phyloP scores from a whole-genome alignment of 2,797 vertebrate species.

The Propithecus deckenii region DNA sequence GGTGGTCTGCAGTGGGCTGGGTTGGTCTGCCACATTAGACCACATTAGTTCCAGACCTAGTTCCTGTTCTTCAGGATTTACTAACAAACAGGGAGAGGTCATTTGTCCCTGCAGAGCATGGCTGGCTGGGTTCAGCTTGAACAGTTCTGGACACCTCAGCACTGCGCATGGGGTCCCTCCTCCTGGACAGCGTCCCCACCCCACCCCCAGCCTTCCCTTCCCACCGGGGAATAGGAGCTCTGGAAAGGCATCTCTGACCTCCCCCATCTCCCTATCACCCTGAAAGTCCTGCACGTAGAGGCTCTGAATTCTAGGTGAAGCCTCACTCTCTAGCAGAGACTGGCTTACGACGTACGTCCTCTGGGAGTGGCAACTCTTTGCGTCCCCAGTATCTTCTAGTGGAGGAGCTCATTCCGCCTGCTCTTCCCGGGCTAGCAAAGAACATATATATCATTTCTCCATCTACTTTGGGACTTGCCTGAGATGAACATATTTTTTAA shows the following conservation, averaged over 20 bases:
- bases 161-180: not conserved
- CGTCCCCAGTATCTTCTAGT: not conserved
- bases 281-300: not conserved
- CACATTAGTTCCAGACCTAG: not conserved
- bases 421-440: not conserved
- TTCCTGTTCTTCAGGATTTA: not conserved
- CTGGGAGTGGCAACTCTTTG: not conserved
- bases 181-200: not conserved
- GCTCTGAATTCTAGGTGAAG: not conserved
- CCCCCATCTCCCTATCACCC: not conserved
- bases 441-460: not conserved
- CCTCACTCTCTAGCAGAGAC: not conserved
- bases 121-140: not conserved
- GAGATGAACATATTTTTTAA: conserved; percentile 18
- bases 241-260: not conserved
- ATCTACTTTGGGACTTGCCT: not conserved
- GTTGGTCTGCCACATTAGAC: not conserved
- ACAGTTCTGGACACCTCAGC: rapidly evolving
- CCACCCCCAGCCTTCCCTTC: not conserved
- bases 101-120: not conserved
- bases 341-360: not conserved
- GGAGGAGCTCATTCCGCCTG: not conserved
- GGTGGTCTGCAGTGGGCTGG: not conserved
- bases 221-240: not conserved
- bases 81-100: not conserved